A percentile compares a stretch with the other conserved stretches of the same genome.
Conservation (phyloP, 2,797 vertebrate genomes). For the Capromys pilorides region DNA sequence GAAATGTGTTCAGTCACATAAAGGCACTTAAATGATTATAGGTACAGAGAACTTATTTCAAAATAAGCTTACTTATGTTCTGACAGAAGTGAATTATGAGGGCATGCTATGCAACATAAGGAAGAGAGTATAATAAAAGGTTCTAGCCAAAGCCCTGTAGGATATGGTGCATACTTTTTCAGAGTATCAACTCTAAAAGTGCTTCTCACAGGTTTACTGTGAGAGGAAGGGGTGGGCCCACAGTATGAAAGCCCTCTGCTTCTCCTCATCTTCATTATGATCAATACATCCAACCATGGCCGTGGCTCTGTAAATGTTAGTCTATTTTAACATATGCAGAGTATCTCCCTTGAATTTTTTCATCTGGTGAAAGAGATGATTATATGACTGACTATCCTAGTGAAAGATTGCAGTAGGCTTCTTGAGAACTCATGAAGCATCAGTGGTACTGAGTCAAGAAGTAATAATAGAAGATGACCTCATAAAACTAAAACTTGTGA, state of each 20-base stretch:
- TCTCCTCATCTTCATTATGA: background rate
- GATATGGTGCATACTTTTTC: background rate
- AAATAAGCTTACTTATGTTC: background rate
- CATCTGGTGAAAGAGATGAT: background rate
- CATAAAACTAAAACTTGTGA: background rate
- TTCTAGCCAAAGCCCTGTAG: background rate
- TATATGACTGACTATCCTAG: background rate
- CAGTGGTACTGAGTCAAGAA: background rate
- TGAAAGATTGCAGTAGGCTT: background rate
- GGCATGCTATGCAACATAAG: background rate
- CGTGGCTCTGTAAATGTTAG: background rate
- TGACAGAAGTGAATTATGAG: background rate
- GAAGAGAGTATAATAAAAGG: background rate
- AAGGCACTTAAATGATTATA: background rate
- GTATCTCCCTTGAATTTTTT: background rate
- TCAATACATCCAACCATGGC: background rate
- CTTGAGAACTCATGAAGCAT: background rate
- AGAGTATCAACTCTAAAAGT: background rate
- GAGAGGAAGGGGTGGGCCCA: background rate
- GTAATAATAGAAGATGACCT: background rate
- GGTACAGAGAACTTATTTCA: background rate
- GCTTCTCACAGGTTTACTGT: background rate
- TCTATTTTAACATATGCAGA: background rate
- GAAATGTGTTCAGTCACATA: background rate
- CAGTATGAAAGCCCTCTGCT: background rate